Conservation (phyloP, 2,888 invertebrate species). For the Platycnemis pennipes region DNA sequence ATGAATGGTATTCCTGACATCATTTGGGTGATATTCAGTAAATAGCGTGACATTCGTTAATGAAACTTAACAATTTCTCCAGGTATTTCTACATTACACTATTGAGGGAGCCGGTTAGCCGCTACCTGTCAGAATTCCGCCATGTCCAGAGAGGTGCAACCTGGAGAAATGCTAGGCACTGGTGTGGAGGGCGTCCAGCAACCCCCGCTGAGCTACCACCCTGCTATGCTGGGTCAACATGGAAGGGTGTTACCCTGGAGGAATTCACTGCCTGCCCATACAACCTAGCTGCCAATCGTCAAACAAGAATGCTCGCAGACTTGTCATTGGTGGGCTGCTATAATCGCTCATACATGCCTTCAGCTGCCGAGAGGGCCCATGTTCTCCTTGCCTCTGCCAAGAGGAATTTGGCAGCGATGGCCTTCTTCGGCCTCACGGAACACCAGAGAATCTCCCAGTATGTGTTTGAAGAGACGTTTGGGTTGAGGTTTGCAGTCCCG, state of each 20-base stretch:
- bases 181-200: constrained; percentile 86
- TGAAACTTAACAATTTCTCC: too few relatives aligned
- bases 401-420: constrained; percentile 95
- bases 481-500: constrained; percentile 92
- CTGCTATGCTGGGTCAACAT: constrained; percentile 89
- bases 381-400: constrained; percentile 97
- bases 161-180: constrained; percentile 90
- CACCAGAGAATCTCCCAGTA: constrained; percentile 95
- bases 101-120: constrained; percentile 94
- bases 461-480: constrained; percentile 96
- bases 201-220: constrained; percentile 91
- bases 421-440: constrained; percentile 98
- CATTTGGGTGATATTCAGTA: too few relatives aligned
- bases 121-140: constrained; percentile 97
- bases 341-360: constrained; percentile 89
- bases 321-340: constrained; percentile 97
- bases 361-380: constrained; percentile 86
- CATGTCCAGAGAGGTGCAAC: constrained; percentile 98
- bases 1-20: too few relatives aligned
- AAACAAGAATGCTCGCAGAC: constrained; percentile 98
- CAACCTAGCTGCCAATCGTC: constrained; percentile 97
- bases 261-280: constrained; percentile 95
- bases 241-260: constrained; percentile 93
- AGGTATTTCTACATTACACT: constrained; percentile 98
- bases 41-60: too few relatives aligned